Evolutionary conservation across 1,140 invertebrate species (phyloP).

Genomic region (Drosophila nannoptera): DNA sequence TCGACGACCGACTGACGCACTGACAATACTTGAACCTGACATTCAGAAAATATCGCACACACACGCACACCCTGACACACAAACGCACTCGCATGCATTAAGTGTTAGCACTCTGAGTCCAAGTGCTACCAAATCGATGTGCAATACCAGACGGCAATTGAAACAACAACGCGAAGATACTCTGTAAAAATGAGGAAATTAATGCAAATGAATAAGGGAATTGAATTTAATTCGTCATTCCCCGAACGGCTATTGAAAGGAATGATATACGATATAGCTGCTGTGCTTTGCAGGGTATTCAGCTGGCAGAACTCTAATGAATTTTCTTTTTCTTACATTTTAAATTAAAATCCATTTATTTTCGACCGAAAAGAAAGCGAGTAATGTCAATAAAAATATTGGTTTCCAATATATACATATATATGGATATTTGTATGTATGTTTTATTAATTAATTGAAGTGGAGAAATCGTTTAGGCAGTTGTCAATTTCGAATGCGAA

Average conservation of each 20-base stretch:
- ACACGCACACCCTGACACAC: conserved; percentile 16
- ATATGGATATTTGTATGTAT: not conserved
- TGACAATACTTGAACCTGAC: conserved; percentile 70
- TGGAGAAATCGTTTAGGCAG: conserved; percentile 16
- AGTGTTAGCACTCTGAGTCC: conserved; percentile 51
- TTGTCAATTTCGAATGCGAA: conserved; percentile 16
- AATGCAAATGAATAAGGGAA: too few relatives aligned
- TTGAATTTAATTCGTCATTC: not conserved
- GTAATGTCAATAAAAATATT: conserved; percentile 68
- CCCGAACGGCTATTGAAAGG: too few relatives aligned
- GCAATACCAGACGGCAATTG: conserved; percentile 28
- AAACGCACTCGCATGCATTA: conserved; percentile 29
- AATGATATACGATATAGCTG: too few relatives aligned
- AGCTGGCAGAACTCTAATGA: not conserved
- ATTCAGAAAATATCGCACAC: conserved; percentile 49
- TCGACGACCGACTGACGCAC: conserved; percentile 35
- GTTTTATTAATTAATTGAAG: conserved; percentile 21
- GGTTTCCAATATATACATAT: conserved; percentile 31
- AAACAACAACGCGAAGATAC: conserved; percentile 33
- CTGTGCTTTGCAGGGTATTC: not conserved
- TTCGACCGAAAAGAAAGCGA: conserved; percentile 51
- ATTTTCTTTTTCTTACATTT: conserved; percentile 52
- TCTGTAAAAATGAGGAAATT: not conserved
- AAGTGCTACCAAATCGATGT: conserved; percentile 38
- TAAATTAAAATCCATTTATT: conserved; percentile 69